Conservation (phyloP, 1,140 invertebrate species). For the Alviniconcha marisindica region DNA sequence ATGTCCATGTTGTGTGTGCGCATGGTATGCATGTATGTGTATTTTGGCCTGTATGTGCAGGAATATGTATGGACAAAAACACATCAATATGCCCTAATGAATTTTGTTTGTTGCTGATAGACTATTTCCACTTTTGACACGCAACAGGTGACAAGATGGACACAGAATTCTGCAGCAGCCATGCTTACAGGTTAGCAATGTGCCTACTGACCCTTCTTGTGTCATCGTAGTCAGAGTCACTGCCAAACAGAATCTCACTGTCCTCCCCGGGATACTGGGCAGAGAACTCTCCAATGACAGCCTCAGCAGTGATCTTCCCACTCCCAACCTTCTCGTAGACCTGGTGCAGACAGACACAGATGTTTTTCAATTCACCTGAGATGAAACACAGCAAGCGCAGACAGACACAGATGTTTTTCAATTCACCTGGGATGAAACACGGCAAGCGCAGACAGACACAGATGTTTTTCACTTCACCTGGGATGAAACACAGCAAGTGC, state of each 20-base stretch:
- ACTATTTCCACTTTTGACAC: too few species aligned
- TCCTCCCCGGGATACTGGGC: constrained; percentile 83
- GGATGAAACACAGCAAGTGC: too few species aligned
- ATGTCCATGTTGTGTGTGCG: too few species aligned
- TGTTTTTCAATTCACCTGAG: too few species aligned
- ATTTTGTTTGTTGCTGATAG: too few species aligned
- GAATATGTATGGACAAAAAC: not conserved
- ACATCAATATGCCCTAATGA: constrained; percentile 42
- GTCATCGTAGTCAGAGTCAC: constrained; percentile 91
- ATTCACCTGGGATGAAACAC: too few species aligned
- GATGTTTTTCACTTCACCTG: too few species aligned
- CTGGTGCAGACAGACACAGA: constrained; percentile 46
- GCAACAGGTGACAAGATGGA: too few species aligned
- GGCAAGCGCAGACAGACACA: too few species aligned
- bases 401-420: not conserved
- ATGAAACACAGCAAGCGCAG: constrained; percentile 11
- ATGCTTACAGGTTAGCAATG: too few species aligned
- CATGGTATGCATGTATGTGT: not conserved
- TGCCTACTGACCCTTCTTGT: constrained; percentile 81
- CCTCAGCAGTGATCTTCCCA: constrained; percentile 79
- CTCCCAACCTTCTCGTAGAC: constrained; percentile 72
- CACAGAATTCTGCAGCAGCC: too few species aligned
- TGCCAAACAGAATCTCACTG: constrained; percentile 88
- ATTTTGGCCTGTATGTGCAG: not conserved
- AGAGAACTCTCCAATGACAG: constrained; percentile 85